Evolutionary conservation across 1,140 invertebrate genomes (phyloP), one percentile per base, ranked within the genome.

Genomic region (Berghia stephanieae): DNA sequence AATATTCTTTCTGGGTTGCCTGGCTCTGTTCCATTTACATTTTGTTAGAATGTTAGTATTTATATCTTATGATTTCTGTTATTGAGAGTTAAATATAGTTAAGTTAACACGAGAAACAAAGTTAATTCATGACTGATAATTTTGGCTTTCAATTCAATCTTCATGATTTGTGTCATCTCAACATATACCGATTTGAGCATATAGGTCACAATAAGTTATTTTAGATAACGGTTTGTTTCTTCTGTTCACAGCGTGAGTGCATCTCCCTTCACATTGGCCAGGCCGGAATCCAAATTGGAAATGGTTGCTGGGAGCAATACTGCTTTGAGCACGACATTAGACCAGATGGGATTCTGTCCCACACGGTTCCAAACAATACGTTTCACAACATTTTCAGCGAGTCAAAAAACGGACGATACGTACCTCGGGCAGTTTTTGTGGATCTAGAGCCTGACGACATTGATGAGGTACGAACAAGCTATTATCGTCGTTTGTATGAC

Each of bases 361-460:
- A 36, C 44, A 49, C 2, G 70, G 70, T 0, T n/a, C n/a, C n/a
- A n/a, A 49, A 72, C 42, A 49, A 72, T 38, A 52, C 70, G 18
- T 72, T 72, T 49, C 52, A 72, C 70, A 72, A 44, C 3, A 52
- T 72, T 27, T 72, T 72, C 46, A 36, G 36, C 24, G 70, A 72
- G 31, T 52, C 92, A 10, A 86, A 86, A 31, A 92, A 94, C 67
- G 95, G 94, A 66, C 96, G 96, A 87, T 94, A 96, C 88, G 94
- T 96, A n/a, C 95, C 95, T 1, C 88, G 95, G 80, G 95, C 94
- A 18, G 93, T 91, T 40, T 96, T 95, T 86, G 94, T 96, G 3
- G 95, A 96, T 88, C 90, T 96, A 80, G 95, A 96, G 88, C 94
- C 95, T 4, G 96, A 94, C 79, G 94, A 95, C 21, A 94, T 96